Evolutionary conservation across 1,140 invertebrate species (phyloP), one percentile per base, ranked within the genome.

Genomic region (Copidosoma floridanum): DNA sequence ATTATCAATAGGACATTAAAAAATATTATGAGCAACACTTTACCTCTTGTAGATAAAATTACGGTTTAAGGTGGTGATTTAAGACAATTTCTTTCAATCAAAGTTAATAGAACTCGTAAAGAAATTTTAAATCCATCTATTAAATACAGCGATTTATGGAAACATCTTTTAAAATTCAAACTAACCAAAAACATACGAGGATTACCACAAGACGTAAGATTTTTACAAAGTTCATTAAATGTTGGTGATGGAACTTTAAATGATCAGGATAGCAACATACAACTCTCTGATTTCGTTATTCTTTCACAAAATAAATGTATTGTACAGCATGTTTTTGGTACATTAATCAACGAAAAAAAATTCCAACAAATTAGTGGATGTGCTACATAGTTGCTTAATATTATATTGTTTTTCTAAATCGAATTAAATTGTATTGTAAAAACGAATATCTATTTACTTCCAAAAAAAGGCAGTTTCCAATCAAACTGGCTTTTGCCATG

Each of bases 391-490:
- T 18, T 44, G 11, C 11, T 44, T 8, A 21, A 21, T 18, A 44
- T 2, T 3, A 54, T n/a, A 40, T 54, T 40, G 23, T 54, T 2
- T 54, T 54, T 40, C 12, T 54, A 46, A 43, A 44, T 23, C 43
- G 20, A 0, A 26, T 32, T 18, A 26, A 20, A 24, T 37, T 32
- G 10, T 55, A 55, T n/a, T n/a, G n/a, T n/a, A n/a, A n/a, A n/a
- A n/a, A n/a, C n/a, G n/a, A n/a, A n/a, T n/a, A n/a, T n/a, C n/a
- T n/a, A n/a, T n/a, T n/a, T n/a, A n/a, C n/a, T n/a, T n/a, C n/a
- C n/a, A n/a, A n/a, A n/a, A n/a, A 18, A 54, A 7, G 32, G 21
- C 38, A 40, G 27, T 55, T 52, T 38, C 38, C 21, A 60, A 41
- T 60, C 1, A 57, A 48, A 46, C 26, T n/a, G 26, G 16, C 26